A percentile compares a stretch with the other conserved stretches of the same genome.
Evolutionary conservation across 1,140 invertebrate species (phyloP).

Genomic region (Argopecten irradians): DNA sequence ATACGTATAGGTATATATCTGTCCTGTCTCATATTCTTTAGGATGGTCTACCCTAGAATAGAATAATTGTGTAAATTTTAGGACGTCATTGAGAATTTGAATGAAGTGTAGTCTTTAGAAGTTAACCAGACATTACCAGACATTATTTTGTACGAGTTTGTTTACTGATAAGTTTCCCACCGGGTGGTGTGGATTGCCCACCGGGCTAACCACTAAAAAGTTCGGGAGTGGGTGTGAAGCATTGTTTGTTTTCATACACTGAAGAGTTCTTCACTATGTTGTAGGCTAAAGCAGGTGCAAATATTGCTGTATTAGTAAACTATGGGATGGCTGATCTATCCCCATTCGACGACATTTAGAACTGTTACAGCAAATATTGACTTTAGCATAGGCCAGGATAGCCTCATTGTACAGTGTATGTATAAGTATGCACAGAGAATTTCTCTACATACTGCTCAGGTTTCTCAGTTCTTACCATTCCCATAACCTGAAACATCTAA

Average conservation of each 20-base stretch:
- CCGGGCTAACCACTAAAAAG: background rate
- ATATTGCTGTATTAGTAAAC: slow-evolving; percentile 19
- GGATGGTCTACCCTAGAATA: too few species aligned
- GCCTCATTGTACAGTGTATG: background rate
- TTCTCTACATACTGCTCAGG: background rate
- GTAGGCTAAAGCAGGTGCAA: slow-evolving; percentile 8
- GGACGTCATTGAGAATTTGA: too few species aligned
- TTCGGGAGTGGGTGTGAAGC: background rate
- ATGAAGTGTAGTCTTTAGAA: background rate
- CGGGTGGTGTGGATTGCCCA: background rate
- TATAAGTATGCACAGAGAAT: background rate
- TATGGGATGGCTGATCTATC: background rate
- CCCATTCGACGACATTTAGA: background rate
- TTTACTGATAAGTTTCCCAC: background rate
- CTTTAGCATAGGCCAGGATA: background rate
- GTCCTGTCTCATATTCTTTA: too few species aligned
- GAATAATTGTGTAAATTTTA: too few species aligned
- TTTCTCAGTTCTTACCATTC: background rate
- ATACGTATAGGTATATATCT: too few species aligned
- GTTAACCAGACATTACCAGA: background rate
- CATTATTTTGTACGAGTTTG: background rate
- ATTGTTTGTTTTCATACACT: background rate
- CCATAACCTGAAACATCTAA: background rate
- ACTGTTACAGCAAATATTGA: slow-evolving; percentile 1
- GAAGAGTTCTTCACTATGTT: background rate